These are phyloP conservation scores for Prunella strophiata DNA, from an alignment of 2,797 vertebrate genomes.

Conservation along the genomic window DNA sequence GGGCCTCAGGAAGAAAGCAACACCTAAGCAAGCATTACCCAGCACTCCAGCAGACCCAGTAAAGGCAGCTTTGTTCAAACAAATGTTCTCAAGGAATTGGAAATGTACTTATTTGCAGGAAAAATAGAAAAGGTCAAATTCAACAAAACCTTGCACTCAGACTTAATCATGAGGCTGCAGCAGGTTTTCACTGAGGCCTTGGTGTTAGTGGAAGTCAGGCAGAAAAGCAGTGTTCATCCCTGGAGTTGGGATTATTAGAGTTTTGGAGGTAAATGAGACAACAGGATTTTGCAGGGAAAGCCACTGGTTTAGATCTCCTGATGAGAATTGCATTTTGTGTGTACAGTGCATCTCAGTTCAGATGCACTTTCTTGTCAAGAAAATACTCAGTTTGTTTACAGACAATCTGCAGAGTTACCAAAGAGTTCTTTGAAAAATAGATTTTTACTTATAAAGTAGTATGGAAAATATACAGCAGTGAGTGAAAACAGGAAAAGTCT, in stretches of 20 bases:
- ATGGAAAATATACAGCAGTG: background rate
- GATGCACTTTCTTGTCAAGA: background rate
- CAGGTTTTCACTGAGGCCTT: background rate
- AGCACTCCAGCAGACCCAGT: background rate
- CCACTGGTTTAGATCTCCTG: background rate
- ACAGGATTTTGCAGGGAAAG: background rate
- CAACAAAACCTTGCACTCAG: background rate
- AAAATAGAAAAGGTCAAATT: background rate
- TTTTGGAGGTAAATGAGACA: background rate
- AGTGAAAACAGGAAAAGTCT: conserved; percentile 2
- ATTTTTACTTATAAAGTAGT: background rate
- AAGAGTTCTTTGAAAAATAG: background rate
- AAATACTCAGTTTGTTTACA: background rate
- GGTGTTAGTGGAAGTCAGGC: background rate
- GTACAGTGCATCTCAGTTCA: background rate
- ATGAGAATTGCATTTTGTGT: background rate
- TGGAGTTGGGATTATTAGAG: background rate
- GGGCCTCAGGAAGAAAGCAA: background rate
- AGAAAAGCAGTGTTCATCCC: background rate
- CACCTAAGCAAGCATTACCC: background rate
- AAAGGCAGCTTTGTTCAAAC: background rate
- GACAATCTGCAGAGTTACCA: background rate
- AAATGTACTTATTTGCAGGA: background rate
- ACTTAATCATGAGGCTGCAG: background rate
- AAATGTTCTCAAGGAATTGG: background rate